Base-by-base conservation (phyloP, 2,113 vertebrate genomes). In the Polypterus bichir region DNA sequence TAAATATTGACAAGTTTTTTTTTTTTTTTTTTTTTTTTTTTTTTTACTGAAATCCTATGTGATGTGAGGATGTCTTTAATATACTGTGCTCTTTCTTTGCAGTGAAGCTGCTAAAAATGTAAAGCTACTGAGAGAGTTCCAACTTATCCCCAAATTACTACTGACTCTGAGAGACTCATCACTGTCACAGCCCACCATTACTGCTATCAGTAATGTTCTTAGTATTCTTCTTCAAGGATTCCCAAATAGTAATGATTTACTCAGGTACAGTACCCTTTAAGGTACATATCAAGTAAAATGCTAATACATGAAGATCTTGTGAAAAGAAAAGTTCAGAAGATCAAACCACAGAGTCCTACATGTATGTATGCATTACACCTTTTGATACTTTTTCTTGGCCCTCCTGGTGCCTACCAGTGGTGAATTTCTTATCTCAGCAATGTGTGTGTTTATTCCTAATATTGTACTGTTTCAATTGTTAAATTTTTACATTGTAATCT, bases 191-290 rank as follows among this genome's bases (percentile, higher is more conserved):
- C 89, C 91, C 4, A 98, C 95, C 0, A 90, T 97, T 2, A 85
- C 85, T 53, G 93, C 94, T 0, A 94, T 99, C 63, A 90, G 93
- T 76, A 94, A 89, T 0, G 95, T 97, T 54, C 83, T 99, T 63
- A 97, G 94, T 70, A 90, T 93, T 70, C 77, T 99, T 68, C 89
- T 99, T 47, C 96, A 98, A 63, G 94, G 94, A 60, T 98, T 99
- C 63, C 91, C 93, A 45, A 94, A 83, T 81, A 88, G 85, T 47
- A 90, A 90, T 4, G 94, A 98, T 73, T 81, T 99, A 11, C 93
- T 99, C 75, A 86, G 94, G 94, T 98, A 81, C 59, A 2, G 27
- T 27, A 27, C 27, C 27, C 27, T 27, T 27, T 27, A 27, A 27
- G 27, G 27, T 27, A 27, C 27, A 27, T 27, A 27, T 27, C 27